Conservation (phyloP, 2,888 invertebrate species). For the Caenorhabditis sp. region DNA sequence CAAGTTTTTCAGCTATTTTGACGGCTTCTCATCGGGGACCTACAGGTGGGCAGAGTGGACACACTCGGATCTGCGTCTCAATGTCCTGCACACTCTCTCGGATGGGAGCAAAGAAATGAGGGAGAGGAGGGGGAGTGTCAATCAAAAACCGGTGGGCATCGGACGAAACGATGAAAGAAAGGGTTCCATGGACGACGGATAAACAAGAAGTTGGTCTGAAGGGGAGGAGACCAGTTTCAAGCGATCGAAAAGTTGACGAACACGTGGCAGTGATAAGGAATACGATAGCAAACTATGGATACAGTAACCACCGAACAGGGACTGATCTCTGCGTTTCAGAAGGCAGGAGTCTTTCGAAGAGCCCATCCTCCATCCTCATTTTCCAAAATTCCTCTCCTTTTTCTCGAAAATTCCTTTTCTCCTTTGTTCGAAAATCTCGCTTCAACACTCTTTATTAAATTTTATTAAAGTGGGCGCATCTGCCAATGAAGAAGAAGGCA, state of each 20-base stretch:
- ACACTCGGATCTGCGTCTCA: conserved; percentile 36
- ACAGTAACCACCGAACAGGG: no score
- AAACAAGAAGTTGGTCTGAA: conserved; percentile 29
- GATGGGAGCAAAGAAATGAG: neutral
- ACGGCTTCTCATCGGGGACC: conserved; percentile 2
- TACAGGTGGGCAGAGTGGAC: conserved; percentile 24
- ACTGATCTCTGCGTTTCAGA: no score
- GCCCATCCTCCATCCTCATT: neutral
- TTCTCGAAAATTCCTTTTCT: conserved; percentile 10
- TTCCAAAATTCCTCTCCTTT: conserved; percentile 14
- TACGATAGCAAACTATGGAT: no score
- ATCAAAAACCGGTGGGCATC: conserved; percentile 46
- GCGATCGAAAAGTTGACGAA: no score
- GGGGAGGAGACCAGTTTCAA: neutral
- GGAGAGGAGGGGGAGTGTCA: conserved; percentile 34
- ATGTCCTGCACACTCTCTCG: conserved; percentile 26
- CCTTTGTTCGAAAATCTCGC: conserved; percentile 20
- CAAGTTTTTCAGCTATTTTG: neutral
- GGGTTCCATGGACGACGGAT: conserved; percentile 43
- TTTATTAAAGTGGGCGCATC: conserved; percentile 38
- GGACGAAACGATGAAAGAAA: conserved; percentile 5
- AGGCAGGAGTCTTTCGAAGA: no score
- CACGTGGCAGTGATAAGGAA: neutral
- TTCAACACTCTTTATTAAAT: conserved; percentile 35
- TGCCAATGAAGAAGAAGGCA: conserved; percentile 21